Evolutionary conservation across 1,140 invertebrate species (phyloP).

Genomic region (Venturia canescens): DNA sequence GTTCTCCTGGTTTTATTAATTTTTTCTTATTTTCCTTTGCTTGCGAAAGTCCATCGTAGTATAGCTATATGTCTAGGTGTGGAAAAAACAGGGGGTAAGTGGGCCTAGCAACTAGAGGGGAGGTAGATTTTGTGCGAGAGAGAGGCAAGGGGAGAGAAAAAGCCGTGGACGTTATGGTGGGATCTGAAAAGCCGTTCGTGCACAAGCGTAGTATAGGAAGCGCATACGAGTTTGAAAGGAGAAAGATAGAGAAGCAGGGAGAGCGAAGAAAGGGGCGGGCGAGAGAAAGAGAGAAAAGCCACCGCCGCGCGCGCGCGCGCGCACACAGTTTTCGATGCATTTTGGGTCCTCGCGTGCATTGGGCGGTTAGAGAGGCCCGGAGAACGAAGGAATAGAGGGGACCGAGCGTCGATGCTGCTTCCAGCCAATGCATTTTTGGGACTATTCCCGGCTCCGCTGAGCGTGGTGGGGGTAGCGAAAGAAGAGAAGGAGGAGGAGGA

Average conservation of each 20-base stretch:
- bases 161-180: conserved; percentile 40
- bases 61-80: conserved; percentile 55
- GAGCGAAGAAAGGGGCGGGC: conserved; percentile 28
- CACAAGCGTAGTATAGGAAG: conserved; percentile 33
- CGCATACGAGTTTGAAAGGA: background rate
- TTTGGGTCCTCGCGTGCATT: conserved; percentile 52
- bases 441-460: conserved; percentile 66
- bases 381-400: conserved; percentile 62
- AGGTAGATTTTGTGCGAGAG: conserved; percentile 40
- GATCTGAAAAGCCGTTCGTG: conserved; percentile 19
- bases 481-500: background rate
- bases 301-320: too few relatives aligned
- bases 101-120: conserved; percentile 73
- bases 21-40: conserved; percentile 4
- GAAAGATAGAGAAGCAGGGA: conserved; percentile 23
- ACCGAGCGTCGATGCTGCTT: conserved; percentile 47
- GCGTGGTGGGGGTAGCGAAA: background rate
- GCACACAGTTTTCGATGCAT: conserved; percentile 26
- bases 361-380: conserved; percentile 63
- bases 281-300: conserved; percentile 40
- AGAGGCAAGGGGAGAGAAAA: conserved; percentile 31
- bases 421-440: conserved; percentile 71
- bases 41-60: conserved; percentile 33
- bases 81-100: conserved; percentile 66
- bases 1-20: background rate